phyloP scores from a whole-genome alignment of 2,797 vertebrate genomes.

The Gymnocypris eckloni region DNA sequence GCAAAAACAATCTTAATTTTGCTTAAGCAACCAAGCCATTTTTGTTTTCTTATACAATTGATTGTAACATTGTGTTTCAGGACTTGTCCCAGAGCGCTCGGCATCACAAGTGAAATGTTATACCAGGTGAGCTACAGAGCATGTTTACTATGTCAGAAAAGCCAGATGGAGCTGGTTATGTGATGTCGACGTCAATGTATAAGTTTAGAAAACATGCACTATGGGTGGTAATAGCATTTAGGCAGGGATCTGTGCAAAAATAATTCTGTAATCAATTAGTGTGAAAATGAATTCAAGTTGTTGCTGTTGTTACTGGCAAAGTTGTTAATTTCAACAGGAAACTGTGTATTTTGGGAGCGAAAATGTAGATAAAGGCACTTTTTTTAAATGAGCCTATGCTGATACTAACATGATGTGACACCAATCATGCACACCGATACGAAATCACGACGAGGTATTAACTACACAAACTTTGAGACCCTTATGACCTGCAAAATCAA shows the following conservation, averaged over 20 bases:
- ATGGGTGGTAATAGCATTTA: not conserved
- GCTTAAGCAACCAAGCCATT: too few species aligned
- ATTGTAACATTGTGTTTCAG: not conserved
- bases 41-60: not conserved
- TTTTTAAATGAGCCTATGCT: not conserved
- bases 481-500: conserved; percentile 5
- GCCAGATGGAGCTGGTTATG: not conserved
- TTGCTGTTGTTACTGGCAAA: not conserved
- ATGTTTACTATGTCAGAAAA: not conserved
- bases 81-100: not conserved
- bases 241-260: not conserved
- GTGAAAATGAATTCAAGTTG: not conserved
- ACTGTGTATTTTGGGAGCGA: not conserved
- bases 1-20: too few species aligned
- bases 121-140: not conserved
- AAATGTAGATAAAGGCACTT: not conserved
- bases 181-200: not conserved
- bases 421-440: not conserved
- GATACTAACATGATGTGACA: not conserved
- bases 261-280: not conserved
- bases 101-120: not conserved
- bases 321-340: not conserved
- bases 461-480: not conserved
- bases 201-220: not conserved
- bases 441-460: not conserved